phyloP scores from a whole-genome alignment of 2,113 vertebrate genomes.

The Vulpes ferrilata region DNA sequence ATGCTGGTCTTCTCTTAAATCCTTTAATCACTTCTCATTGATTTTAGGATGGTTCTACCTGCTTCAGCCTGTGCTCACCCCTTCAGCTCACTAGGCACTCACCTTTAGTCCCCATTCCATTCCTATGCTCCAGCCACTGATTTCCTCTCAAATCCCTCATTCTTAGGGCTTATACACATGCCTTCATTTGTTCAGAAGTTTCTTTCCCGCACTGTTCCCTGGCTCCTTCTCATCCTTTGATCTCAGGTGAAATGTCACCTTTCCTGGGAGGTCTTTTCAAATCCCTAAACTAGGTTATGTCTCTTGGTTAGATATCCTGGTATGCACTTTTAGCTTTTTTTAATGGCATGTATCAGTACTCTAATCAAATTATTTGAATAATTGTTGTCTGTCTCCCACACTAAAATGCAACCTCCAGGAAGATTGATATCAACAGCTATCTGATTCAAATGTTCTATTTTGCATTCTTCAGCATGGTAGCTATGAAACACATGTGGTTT shows the following conservation, averaged over 20 bases:
- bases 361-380: conserved; percentile 21
- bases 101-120: neutral
- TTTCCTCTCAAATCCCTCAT: neutral
- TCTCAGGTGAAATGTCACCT: neutral
- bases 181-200: neutral
- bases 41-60: neutral
- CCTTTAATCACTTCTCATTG: neutral
- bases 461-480: neutral
- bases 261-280: neutral
- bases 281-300: neutral
- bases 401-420: neutral
- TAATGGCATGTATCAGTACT: neutral
- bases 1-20: neutral
- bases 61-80: neutral
- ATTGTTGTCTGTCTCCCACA: neutral
- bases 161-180: neutral
- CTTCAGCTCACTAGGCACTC: neutral
- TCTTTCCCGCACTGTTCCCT: neutral
- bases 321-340: neutral
- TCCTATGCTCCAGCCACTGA: neutral
- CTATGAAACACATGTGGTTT: neutral
- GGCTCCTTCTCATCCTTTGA: neutral
- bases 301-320: neutral
- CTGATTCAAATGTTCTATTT: neutral
- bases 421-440: neutral